phyloP scores from a whole-genome alignment of 2,113 vertebrate genomes.

The Erinaceus europaeus region DNA sequence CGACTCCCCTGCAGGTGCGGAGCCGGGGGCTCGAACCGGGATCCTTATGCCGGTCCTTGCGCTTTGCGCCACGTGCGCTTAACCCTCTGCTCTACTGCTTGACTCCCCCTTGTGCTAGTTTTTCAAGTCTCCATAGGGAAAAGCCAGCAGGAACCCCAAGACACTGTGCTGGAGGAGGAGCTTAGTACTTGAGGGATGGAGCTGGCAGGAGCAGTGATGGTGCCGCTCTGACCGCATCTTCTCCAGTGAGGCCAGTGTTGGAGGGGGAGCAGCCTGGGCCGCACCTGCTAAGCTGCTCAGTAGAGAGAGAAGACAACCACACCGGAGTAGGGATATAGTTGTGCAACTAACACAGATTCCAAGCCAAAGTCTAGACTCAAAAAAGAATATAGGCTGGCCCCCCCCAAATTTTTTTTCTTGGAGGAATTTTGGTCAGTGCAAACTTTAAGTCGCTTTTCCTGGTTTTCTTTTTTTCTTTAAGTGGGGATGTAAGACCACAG shows the following conservation, averaged over 20 bases:
- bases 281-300: not conserved
- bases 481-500: not conserved
- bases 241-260: too few relatives aligned
- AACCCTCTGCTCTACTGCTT: not conserved
- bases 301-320: not conserved
- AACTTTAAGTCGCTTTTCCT: not conserved
- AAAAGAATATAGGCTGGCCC: not conserved
- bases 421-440: conserved; percentile 9
- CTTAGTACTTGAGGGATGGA: not conserved
- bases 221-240: not conserved
- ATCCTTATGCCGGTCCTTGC: too few relatives aligned
- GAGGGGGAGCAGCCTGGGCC: not conserved
- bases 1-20: too few relatives aligned
- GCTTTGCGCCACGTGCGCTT: too few relatives aligned
- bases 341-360: not conserved
- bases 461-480: conserved; percentile 15
- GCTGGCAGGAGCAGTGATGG: not conserved
- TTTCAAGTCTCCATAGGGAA: not conserved
- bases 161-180: not conserved
- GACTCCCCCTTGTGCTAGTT: not conserved
- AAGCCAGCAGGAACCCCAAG: not conserved
- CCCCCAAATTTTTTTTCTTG: not conserved
- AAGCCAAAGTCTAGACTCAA: not conserved
- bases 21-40: too few relatives aligned
- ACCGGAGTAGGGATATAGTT: not conserved